These are phyloP conservation scores for Hypotaenidia philippensis DNA, from an alignment of 2,797 vertebrate species.

Conservation along the genomic window DNA sequence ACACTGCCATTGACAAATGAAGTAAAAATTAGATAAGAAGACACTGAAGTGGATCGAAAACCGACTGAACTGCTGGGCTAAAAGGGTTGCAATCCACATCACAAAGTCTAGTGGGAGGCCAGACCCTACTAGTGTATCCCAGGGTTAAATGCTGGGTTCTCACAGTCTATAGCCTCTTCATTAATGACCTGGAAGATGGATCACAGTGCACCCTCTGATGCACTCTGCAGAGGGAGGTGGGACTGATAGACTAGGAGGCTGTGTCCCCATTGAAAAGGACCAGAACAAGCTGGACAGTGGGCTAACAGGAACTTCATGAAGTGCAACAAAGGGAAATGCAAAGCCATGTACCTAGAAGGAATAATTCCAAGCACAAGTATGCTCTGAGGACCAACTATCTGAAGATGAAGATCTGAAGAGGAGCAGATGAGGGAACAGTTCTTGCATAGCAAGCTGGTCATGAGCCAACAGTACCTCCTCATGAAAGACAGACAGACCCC, in stretches of 20 bases:
- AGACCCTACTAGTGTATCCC: background rate
- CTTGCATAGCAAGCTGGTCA: background rate
- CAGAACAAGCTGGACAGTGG: background rate
- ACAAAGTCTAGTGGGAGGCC: background rate
- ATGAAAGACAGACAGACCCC: background rate
- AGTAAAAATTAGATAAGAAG: background rate
- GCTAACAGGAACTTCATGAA: background rate
- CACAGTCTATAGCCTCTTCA: background rate
- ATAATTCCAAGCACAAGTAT: background rate
- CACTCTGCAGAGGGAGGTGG: background rate
- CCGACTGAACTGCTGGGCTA: background rate
- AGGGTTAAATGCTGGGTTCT: background rate
- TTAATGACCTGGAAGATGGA: background rate
- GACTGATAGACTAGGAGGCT: background rate
- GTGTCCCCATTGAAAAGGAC: background rate
- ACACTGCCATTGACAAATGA: background rate
- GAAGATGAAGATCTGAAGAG: background rate
- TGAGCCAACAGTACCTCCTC: background rate
- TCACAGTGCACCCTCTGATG: background rate
- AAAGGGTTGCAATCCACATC: background rate
- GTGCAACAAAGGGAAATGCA: background rate
- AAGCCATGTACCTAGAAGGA: background rate
- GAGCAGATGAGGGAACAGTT: background rate
- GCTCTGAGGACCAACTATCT: too few relatives aligned
- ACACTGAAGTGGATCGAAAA: background rate